A percentile compares a stretch with the other conserved stretches of the same genome.
phyloP scores from a whole-genome alignment of 1,140 invertebrate species.

The Papilio glaucus region DNA sequence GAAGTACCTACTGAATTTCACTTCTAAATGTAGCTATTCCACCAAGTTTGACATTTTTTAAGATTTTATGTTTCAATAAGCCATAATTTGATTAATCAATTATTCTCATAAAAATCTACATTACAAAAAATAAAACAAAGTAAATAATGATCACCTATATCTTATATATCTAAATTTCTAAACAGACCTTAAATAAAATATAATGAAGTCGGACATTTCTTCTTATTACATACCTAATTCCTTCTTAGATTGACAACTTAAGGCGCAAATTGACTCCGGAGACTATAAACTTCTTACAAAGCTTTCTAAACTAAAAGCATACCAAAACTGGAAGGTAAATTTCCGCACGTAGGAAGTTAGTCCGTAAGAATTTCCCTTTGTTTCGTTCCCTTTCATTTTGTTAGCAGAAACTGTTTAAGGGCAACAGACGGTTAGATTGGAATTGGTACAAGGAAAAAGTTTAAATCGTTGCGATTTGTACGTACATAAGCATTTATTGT shows the following conservation, averaged over 20 bases:
- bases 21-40: too few relatives aligned
- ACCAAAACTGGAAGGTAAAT: slow-evolving; percentile 36
- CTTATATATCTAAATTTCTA: neutral
- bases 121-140: too few relatives aligned
- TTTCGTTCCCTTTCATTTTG: slow-evolving; percentile 28
- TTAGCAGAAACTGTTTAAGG: slow-evolving; percentile 17
- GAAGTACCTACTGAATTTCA: too few relatives aligned
- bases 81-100: too few relatives aligned
- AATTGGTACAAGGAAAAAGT: slow-evolving; percentile 14
- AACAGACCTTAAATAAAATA: neutral
- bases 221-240: slow-evolving; percentile 28
- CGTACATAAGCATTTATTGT: neutral
- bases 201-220: neutral
- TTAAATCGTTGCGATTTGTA: slow-evolving; percentile 11
- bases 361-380: slow-evolving; percentile 38
- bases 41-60: too few relatives aligned
- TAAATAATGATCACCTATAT: neutral
- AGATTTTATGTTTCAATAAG: too few relatives aligned
- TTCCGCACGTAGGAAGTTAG: slow-evolving; percentile 37
- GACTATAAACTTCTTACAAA: slow-evolving; percentile 32
- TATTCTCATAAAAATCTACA: too few relatives aligned
- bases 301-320: slow-evolving; percentile 35
- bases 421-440: slow-evolving; percentile 22
- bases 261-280: slow-evolving; percentile 33
- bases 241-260: slow-evolving; percentile 31